Evolutionary conservation across 1,140 invertebrate species (phyloP).

Genomic region (Stenopsyche tienmushanensis): DNA sequence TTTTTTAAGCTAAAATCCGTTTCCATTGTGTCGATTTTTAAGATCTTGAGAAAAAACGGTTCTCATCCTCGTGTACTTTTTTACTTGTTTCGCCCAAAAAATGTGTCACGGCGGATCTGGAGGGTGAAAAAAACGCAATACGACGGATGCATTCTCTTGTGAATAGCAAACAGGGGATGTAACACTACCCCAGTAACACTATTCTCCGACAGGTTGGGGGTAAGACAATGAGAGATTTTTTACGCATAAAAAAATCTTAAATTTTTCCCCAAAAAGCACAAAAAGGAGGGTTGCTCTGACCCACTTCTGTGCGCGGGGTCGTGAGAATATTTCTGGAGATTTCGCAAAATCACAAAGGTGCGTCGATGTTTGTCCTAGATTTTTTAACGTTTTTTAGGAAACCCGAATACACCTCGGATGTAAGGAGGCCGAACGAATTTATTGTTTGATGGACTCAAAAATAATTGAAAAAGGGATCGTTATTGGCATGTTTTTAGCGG

Average conservation of each 20-base stretch:
- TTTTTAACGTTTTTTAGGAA: slow-evolving; percentile 39
- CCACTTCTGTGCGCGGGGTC: slow-evolving; percentile 37
- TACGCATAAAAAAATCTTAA: slow-evolving; percentile 36
- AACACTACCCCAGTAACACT: slow-evolving; percentile 42
- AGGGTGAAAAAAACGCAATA: slow-evolving; percentile 33
- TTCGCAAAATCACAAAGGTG: slow-evolving; percentile 21
- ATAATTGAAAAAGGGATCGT: slow-evolving; percentile 39
- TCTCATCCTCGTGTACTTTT: slow-evolving; percentile 28
- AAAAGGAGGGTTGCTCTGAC: slow-evolving; percentile 34
- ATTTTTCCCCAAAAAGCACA: slow-evolving; percentile 37
- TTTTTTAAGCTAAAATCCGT: too few relatives aligned
- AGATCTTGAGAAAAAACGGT: slow-evolving; percentile 39
- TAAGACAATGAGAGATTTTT: slow-evolving; percentile 40
- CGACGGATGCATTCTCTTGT: slow-evolving; percentile 33
- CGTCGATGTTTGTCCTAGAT: slow-evolving; percentile 33
- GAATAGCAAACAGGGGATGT: slow-evolving; percentile 40
- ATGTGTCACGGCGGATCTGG: slow-evolving; percentile 35
- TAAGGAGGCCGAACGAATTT: slow-evolving; percentile 38
- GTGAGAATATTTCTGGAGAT: slow-evolving; percentile 31
- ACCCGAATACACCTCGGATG: slow-evolving; percentile 31
- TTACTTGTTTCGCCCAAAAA: slow-evolving; percentile 39
- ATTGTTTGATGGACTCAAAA: slow-evolving; percentile 40
- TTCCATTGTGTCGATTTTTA: slow-evolving; percentile 32
- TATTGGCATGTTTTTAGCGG: slow-evolving; percentile 30
- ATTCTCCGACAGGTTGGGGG: slow-evolving; percentile 38